Evolutionary conservation across 1,140 invertebrate genomes (phyloP), one percentile per base, ranked within the genome.

Genomic region (Dendrolimus kikuchii): DNA sequence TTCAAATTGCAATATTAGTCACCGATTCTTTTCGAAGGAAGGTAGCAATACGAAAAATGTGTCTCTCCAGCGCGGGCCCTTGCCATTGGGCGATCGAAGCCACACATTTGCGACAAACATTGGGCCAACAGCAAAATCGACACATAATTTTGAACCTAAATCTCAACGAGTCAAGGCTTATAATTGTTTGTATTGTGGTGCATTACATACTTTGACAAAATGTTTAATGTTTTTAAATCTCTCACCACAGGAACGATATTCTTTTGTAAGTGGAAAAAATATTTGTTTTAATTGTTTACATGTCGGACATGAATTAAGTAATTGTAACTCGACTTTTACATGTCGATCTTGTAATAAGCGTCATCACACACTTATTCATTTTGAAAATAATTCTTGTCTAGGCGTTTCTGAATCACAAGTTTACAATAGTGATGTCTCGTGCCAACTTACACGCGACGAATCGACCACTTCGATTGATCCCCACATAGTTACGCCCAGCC

Each of bases 281-380:
- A 45, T 45, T 8, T 45, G 52, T 53, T 53, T 39, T 46, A 53
- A 46, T 53, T 47, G 45, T 46, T 46, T 53, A 47, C 36, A 45
- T 10, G 23, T 10, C 4, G 7, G 43, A 7, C 52, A 53, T 39
- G 38, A 10, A 10, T 38, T 53, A 9, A 46, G 40, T 9, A 8
- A 53, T 38, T 53, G 52, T 9, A 53, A 40, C 5, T 53, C 44
- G 7, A 53, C 46, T 47, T 53, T 53, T 40, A n/a, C 40, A 8
- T 53, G 52, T 40, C n/a, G 38, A 39, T 40, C 45, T 23, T 53
- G n/a, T n/a, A n/a, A n/a, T n/a, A n/a, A n/a, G n/a, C n/a, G n/a
- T n/a, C n/a, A n/a, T n/a, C n/a, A n/a, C n/a, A n/a, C n/a, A n/a
- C n/a, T n/a, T n/a, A n/a, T n/a, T n/a, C n/a, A n/a, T n/a, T n/a